Base-by-base conservation (phyloP, 1,140 invertebrate species). In the Pogonognathellus flavescens region DNA sequence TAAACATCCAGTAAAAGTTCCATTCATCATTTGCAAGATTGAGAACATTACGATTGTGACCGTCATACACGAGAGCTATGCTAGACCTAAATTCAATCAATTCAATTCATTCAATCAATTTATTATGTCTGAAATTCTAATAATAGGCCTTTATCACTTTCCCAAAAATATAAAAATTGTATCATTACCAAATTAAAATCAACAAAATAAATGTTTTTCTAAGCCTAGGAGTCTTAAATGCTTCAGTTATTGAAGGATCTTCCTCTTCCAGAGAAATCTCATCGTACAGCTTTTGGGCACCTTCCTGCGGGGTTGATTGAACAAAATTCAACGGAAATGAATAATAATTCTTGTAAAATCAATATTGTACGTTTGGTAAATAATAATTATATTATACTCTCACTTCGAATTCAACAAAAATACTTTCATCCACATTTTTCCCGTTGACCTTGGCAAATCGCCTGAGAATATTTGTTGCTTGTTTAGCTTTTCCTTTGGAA, bases 361-460 rank as follows among this genome's bases (percentile, higher is more conserved):
- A n/a, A n/a, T n/a, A n/a, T n/a, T n/a, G n/a, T n/a, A n/a, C n/a
- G n/a, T n/a, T n/a, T n/a, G n/a, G n/a, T n/a, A n/a, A n/a, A n/a
- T n/a, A n/a, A n/a, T n/a, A 20, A n/a, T 66, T 88, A 59, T 66
- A 41, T 41, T 41, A 41, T 41, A 41, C 31, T 70, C 25, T 93
- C 90, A 94, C 94, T 53, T 93, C 92, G 88, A 96, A 96, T 88
- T 95, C 92, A 76, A 93, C 92, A 88, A 95, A 94, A 18, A 95
- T 92, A 87, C 94, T 92, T 0, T 94, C 93, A 0, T 94, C 93
- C 49, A 97, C 94, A 86, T 94, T 93, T 0, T 92, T 94, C 55
- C 93, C 93, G 90, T 97, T 97, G 18, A 96, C 93, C 84, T 92
- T 92, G 89, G 96, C 95, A 89, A 97, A 95, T 89, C 94, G 95